These are phyloP conservation scores for Oryzias woworae DNA, from an alignment of 2,113 vertebrate species.

Conservation along the genomic window DNA sequence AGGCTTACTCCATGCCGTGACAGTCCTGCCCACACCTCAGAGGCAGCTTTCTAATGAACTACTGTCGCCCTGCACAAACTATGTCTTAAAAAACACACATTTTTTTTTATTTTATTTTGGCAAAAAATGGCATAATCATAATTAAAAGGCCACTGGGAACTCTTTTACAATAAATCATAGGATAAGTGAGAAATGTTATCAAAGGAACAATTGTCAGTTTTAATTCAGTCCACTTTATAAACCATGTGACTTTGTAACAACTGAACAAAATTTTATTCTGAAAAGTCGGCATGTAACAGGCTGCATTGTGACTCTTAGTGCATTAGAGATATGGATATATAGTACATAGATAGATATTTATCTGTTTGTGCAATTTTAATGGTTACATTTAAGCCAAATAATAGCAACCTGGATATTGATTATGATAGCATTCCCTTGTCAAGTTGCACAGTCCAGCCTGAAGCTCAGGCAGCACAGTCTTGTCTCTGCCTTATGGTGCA, in stretches of 20 bases:
- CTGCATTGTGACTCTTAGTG: conserved; percentile 1
- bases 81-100: no score
- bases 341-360: neutral
- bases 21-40: no score
- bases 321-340: neutral
- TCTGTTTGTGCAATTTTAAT: conserved; percentile 1
- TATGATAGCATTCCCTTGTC: conserved; percentile 14
- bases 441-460: conserved; percentile 11
- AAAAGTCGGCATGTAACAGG: conserved; percentile 40
- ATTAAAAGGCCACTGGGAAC: no score
- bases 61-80: no score
- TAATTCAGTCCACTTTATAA: conserved; percentile 39
- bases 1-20: no score
- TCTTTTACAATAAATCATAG: no score
- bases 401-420: conserved; percentile 2
- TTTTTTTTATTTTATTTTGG: no score
- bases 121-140: no score
- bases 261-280: conserved; percentile 43
- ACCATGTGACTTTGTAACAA: conserved; percentile 25
- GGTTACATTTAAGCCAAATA: neutral
- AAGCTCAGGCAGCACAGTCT: neutral
- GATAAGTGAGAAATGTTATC: conserved; percentile 19
- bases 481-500: conserved; percentile 8
- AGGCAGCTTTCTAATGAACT: no score
- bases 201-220: conserved; percentile 45